These are phyloP conservation scores for Leucoraja erinaceus DNA, from an alignment of 2,113 vertebrate species.

Conservation along the genomic window DNA sequence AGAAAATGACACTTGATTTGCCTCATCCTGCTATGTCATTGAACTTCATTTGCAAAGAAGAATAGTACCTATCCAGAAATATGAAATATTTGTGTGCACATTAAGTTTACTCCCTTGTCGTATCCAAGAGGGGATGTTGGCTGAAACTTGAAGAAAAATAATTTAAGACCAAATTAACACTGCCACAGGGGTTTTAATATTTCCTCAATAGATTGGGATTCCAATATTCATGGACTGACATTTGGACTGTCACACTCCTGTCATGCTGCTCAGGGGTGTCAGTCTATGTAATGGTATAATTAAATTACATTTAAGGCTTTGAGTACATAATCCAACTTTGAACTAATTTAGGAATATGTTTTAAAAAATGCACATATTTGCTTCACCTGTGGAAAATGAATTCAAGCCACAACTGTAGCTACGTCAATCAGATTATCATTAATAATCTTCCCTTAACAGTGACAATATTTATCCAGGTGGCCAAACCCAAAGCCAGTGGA, in stretches of 20 bases:
- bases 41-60: background rate
- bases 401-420: too few species aligned
- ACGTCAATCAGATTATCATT: too few species aligned
- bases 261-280: background rate
- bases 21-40: background rate
- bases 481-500: too few species aligned
- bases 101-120: background rate
- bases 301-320: background rate
- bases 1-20: background rate
- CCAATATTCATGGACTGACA: background rate
- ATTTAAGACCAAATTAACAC: background rate
- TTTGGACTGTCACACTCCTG: background rate
- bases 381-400: too few species aligned
- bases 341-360: too few species aligned
- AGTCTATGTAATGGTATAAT: background rate
- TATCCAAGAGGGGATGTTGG: background rate
- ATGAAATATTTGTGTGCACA: background rate
- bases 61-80: background rate
- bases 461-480: too few species aligned
- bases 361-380: too few species aligned
- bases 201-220: background rate
- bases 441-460: too few species aligned
- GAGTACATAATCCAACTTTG: background rate
- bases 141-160: background rate
- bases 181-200: background rate